Evolutionary conservation across 2,797 vertebrate genomes (phyloP).

Genomic region (Aldrovandia affinis): DNA sequence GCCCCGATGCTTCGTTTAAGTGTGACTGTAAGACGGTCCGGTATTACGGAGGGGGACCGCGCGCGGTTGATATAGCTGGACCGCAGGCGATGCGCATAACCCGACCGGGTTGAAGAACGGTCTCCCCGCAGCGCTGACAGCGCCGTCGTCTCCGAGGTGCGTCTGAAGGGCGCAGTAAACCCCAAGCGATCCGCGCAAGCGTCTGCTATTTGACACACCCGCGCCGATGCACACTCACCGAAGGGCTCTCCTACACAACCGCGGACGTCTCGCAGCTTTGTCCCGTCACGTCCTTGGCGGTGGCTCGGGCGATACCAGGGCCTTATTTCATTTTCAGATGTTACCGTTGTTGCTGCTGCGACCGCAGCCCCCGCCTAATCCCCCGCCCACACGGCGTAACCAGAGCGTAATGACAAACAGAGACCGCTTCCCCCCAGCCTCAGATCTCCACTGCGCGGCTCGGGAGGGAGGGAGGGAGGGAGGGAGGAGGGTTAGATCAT

Average conservation of each 20-base stretch:
- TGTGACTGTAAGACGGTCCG: not conserved
- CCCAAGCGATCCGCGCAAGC: not conserved
- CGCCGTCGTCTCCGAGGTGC: too few species aligned
- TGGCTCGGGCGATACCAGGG: not conserved
- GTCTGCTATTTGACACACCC: not conserved
- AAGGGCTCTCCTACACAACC: not conserved
- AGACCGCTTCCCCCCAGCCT: slow-evolving; percentile 10
- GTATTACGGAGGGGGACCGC: not conserved
- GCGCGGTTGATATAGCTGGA: not conserved
- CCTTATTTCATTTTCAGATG: not conserved
- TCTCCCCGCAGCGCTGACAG: not conserved
- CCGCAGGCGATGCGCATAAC: not conserved
- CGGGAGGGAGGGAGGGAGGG: not conserved
- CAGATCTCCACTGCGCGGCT: not conserved
- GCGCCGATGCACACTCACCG: not conserved
- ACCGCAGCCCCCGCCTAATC: not conserved
- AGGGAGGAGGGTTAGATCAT: slow-evolving; percentile 7
- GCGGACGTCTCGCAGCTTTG: not conserved
- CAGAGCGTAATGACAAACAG: slow-evolving; percentile 10
- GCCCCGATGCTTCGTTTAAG: not conserved
- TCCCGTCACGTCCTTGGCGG: not conserved
- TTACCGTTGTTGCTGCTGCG: too few species aligned
- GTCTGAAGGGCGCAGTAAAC: not conserved
- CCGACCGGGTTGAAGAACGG: not conserved
- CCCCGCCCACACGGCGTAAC: not conserved